Base-by-base conservation (phyloP, 2,113 vertebrate species). In the Ptychochromis oligacanthus region DNA sequence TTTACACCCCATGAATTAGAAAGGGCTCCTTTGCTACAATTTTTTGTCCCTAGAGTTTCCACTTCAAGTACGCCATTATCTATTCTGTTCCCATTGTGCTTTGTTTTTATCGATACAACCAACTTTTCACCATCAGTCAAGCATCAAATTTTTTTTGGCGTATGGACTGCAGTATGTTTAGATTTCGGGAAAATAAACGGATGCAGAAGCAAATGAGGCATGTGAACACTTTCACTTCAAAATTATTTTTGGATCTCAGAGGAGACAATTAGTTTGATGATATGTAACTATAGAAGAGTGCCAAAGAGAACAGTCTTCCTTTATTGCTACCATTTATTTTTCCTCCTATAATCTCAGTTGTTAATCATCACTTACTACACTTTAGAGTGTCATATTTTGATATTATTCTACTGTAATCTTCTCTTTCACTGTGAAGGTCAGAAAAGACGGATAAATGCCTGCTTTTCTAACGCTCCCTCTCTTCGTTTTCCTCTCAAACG, bases 401-500 rank as follows among this genome's bases (percentile, higher is more conserved):
- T 56, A 36, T 49, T 36, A 38, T 78, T 28, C 15, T 55, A 11
- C 43, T 72, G 13, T 82, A 60, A 56, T 77, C 24, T 31, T 40
- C 49, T 74, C 6, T 18, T 64, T n/a, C 17, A 4, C 62, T 3
- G 14, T 62, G 67, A 36, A 2, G 3, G n/a, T 28, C 7, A 46
- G 56, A 7, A 61, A 58, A 52, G 40, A 8, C 4, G 18, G n/a
- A 49, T 12, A 75, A 67, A 9, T 26, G 15, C 20, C 12, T 54
- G 7, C n/a, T 52, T 58, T 75, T 31, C 70, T 6, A 15, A 52
- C 20, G 64, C 49, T 70, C 28, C 38, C n/a, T 55, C 34, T 38
- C 56, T 26, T 79, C 0, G n/a, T 86, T 72, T 79, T 81, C 82
- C 10, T 65, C 56, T 82, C 6, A 79, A 60, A 64, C 10, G 49